Evolutionary conservation across 2,888 invertebrate genomes (phyloP), one percentile per base, ranked within the genome.

Genomic region (Eupeodes latifasciatus): DNA sequence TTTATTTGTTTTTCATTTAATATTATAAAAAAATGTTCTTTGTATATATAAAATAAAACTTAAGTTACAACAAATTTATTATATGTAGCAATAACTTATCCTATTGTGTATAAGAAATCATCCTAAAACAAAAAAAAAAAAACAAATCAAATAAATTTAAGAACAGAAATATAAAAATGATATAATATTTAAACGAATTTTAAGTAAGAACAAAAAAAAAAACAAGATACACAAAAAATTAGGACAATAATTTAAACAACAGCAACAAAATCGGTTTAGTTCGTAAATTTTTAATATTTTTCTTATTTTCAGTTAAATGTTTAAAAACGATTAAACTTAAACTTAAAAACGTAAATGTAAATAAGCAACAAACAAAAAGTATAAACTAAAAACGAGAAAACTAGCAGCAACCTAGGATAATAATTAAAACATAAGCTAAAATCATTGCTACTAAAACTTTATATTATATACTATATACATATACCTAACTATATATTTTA

Each of bases 371-470:
- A 75, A 61, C 47, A n/a, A 40, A 5, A 40, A 14, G 3, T 27
- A 27, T 10, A 11, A 71, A 7, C 36, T 34, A 5, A 55, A 47
- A 64, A 62, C 14, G 27, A 66, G 64, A 57, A 64, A 53, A 85
- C 81, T 81, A 81, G 77, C 71, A 81, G 76, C 84, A 66, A 77
- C 81, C 44, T 77, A 85, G 77, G 85, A 85, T 85, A 85, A 77
- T 81, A 85, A 77, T 77, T 77, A 72, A 14, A 77, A 2, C 44
- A 11, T 81, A 81, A 81, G 76, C 47, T 27, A 59, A 51, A 34
- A 69, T 72, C 19, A 47, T 81, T 76, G 81, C 57, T 72, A 84
- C 80, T 69, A 53, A 71, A 72, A 59, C 40, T 19, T 72, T 57
- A 59, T 47, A 57, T 40, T 62, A 75, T 80, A 81, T 80, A n/a